phyloP scores from a whole-genome alignment of 2,797 vertebrate species.

The Rousettus madagascariensis region DNA sequence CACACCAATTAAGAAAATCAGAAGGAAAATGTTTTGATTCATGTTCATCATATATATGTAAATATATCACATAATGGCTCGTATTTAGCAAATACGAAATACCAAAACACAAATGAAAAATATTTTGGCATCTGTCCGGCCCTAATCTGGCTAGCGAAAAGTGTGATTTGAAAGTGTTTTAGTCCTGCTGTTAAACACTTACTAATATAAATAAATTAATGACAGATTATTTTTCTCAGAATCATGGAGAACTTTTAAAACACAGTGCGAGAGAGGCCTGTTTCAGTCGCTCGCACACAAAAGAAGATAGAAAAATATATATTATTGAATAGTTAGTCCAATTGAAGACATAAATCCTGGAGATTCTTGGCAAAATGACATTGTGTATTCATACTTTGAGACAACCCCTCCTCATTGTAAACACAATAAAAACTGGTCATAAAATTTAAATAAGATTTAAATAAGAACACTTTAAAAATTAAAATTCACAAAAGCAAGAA shows the following conservation, averaged over 20 bases:
- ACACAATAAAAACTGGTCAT: background rate
- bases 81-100: conserved; percentile 76
- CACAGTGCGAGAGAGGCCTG: background rate
- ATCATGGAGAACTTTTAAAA: conserved; percentile 59
- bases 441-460: no score
- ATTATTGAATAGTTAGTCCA: background rate
- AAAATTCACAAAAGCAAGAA: background rate
- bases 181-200: conserved; percentile 73
- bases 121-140: conserved; percentile 78
- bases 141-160: conserved; percentile 63
- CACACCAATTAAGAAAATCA: conserved; percentile 78
- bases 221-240: conserved; percentile 62
- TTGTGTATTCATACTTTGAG: background rate
- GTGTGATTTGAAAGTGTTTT: conserved; percentile 70
- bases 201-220: conserved; percentile 72
- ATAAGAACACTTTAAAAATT: background rate
- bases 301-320: background rate
- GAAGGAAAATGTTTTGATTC: conserved; percentile 81
- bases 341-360: background rate
- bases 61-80: conserved; percentile 76
- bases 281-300: background rate
- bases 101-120: conserved; percentile 76
- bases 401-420: background rate
- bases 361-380: background rate
- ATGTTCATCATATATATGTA: conserved; percentile 79